Conservation (phyloP, 2,888 invertebrate genomes). For the Abscondita cerata region DNA sequence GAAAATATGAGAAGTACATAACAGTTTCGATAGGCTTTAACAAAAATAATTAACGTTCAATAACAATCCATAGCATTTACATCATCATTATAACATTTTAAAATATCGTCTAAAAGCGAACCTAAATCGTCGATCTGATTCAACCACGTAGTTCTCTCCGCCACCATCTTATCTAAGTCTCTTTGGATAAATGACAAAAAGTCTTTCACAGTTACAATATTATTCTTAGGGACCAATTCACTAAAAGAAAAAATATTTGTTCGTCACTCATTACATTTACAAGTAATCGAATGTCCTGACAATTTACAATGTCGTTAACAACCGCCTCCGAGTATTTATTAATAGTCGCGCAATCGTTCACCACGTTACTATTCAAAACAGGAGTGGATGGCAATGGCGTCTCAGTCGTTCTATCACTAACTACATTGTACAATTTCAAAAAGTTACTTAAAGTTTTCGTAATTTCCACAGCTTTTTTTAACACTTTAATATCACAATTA, state of each 20-base stretch:
- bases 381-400: conserved; percentile 27
- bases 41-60: conserved; percentile 47
- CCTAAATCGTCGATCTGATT: conserved; percentile 71
- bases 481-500: conserved; percentile 76
- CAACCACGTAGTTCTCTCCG: conserved; percentile 71
- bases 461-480: conserved; percentile 66
- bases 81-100: conserved; percentile 65
- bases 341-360: conserved; percentile 13
- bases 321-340: conserved; percentile 60
- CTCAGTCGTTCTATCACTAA: conserved; percentile 47
- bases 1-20: too few relatives aligned
- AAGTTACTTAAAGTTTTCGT: conserved; percentile 63
- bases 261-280: conserved; percentile 64
- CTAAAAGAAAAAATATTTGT: conserved; percentile 40
- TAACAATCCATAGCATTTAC: conserved; percentile 77
- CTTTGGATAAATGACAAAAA: conserved; percentile 67
- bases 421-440: conserved; percentile 65
- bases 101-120: conserved; percentile 77
- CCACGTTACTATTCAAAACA: conserved; percentile 13
- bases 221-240: conserved; percentile 50
- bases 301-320: conserved; percentile 70
- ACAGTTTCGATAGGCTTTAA: background rate
- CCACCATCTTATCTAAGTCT: conserved; percentile 67
- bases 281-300: conserved; percentile 68
- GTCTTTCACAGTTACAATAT: conserved; percentile 62